These are phyloP conservation scores for Clistopyga incitator DNA, from an alignment of 2,888 invertebrate species.

Conservation along the genomic window DNA sequence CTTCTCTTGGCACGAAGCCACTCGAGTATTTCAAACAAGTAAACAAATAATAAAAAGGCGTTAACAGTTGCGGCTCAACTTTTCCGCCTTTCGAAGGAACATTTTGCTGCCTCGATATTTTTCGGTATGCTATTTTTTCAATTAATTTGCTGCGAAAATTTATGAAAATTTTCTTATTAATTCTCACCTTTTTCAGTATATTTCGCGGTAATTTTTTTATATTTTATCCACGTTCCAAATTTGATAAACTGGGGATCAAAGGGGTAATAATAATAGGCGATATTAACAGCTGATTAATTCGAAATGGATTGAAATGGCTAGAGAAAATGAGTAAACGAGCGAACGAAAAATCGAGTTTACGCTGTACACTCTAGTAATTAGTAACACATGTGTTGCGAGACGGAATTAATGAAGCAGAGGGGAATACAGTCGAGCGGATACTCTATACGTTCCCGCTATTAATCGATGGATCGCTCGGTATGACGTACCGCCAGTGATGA, in stretches of 20 bases:
- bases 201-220: no score
- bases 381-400: constrained; percentile 62
- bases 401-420: constrained; percentile 25
- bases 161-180: neutral
- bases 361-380: constrained; percentile 59
- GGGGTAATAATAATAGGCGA: neutral
- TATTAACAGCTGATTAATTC: neutral
- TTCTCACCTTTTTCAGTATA: no score
- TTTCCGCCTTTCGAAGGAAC: no score
- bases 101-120: no score
- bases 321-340: constrained; percentile 4
- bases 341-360: constrained; percentile 19
- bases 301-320: neutral
- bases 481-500: constrained; percentile 25
- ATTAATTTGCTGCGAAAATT: no score
- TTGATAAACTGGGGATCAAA: neutral
- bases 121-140: no score
- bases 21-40: neutral
- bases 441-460: constrained; percentile 1
- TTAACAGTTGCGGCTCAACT: neutral
- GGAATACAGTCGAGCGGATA: neutral
- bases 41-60: neutral
- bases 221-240: neutral
- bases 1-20: constrained; percentile 3
- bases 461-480: constrained; percentile 20